Evolutionary conservation across 2,797 vertebrate genomes (phyloP), one percentile per base, ranked within the genome.

Genomic region (Myiotriccus ornatus): DNA sequence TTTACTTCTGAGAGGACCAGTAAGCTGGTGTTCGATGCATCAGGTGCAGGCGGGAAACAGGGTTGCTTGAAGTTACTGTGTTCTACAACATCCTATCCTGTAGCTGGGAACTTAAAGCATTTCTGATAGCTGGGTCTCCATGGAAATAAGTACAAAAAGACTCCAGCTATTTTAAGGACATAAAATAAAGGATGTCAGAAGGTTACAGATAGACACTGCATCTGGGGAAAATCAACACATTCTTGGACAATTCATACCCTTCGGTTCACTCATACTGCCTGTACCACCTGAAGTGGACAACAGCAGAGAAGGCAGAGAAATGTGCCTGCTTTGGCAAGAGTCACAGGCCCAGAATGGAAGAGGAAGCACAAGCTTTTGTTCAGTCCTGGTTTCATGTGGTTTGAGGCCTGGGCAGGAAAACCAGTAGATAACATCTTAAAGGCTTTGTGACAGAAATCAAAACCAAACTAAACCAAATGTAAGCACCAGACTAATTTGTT

Each of bases 101-200:
- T 79, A 87, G 41, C 89, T 96, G 78, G 64, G 90, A 86, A 75
- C 76, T 83, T 81, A 64, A 64, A 93, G 75, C 84, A n/a, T 87
- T 96, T 96, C 73, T 96, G 92, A 80, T 56, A 91, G 93, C 94
- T 95, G 88, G n/a, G 92, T 97, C 96, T 97, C 97, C 97, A 97
- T 97, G 97, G 97, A 97, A 97, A 97, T 97, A 84, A 78, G 68
- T 78, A 92, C 76, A 74, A 60, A 23, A 81, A 82, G 76, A 93
- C 85, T 95, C 76, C 83, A 96, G 95, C 96, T 98, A 97, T 97
- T 97, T 97, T 97, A 96, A 95, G 97, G 88, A 84, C 23, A 14
- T 37, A 74, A 79, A 90, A 93, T 30, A 76, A 75, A 89, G 91
- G 74, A 84, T 1, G 6, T 62, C 0, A 1, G 81, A 74, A 94